Conservation (phyloP, 2,888 invertebrate genomes). For the Dolichopus griseipennis region DNA sequence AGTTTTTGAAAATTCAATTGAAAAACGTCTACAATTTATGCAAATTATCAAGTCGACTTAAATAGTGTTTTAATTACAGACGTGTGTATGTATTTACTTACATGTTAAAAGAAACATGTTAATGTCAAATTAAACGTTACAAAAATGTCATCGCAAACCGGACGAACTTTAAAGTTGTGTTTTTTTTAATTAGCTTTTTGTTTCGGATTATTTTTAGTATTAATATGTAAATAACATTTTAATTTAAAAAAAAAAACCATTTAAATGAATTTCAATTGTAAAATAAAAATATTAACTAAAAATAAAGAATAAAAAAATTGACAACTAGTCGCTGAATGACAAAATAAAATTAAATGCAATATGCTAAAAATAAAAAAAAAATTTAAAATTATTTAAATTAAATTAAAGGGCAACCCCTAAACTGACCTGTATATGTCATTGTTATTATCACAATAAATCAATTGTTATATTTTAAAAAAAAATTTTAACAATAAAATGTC, state of each 20-base stretch:
- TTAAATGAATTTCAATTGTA: no score
- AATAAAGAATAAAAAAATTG: not conserved
- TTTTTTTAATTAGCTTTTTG: no score
- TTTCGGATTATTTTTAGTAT: no score
- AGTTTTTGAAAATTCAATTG: not conserved
- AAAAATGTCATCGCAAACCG: no score
- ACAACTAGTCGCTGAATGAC: not conserved
- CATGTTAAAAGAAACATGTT: no score
- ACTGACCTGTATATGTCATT: not conserved
- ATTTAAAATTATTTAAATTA: not conserved
- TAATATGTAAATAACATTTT: no score
- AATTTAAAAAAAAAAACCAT: no score
- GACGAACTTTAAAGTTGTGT: no score
- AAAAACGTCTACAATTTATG: not conserved
- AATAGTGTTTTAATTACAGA: not conserved
- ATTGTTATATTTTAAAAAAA: not conserved
- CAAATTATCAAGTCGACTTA: not conserved
- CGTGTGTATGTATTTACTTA: no score
- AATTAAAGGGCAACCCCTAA: not conserved
- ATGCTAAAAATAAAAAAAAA: not conserved
- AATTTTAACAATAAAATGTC: not conserved
- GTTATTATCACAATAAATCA: conserved; percentile 1
- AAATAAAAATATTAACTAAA: no score
- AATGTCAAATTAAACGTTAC: no score
- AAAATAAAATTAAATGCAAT: not conserved